Evolutionary conservation across 2,888 invertebrate species (phyloP).

Genomic region (Allacma fusca): DNA sequence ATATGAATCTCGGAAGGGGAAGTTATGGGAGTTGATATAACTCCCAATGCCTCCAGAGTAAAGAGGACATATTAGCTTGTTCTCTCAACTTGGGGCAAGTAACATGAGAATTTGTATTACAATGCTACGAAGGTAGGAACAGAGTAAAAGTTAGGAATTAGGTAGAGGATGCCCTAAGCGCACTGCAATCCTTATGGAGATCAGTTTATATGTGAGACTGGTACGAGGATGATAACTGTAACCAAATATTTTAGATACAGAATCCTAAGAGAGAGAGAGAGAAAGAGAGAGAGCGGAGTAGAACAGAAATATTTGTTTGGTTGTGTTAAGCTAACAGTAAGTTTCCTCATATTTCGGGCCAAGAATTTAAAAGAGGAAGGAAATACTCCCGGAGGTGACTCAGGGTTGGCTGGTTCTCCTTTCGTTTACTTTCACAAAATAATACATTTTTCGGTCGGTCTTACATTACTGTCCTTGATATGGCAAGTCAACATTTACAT

Average conservation of each 20-base stretch:
- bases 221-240: neutral
- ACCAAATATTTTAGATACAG: neutral
- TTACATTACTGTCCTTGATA: constrained; percentile 13
- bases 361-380: constrained; percentile 20
- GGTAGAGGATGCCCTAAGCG: neutral
- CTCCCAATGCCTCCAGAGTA: no score
- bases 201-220: no score
- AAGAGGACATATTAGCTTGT: no score
- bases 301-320: constrained; percentile 14
- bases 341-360: constrained; percentile 15
- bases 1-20: no score
- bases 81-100: no score
- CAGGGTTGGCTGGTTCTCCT: constrained; percentile 25
- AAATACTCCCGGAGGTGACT: constrained; percentile 21
- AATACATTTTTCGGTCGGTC: neutral
- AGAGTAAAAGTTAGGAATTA: neutral
- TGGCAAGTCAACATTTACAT: constrained; percentile 9
- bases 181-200: neutral
- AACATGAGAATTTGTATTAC: neutral
- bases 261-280: neutral
- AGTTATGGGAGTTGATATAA: no score
- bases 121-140: neutral
- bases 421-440: constrained; percentile 12
- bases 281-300: neutral
- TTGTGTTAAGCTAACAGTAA: constrained; percentile 18